phyloP scores from a whole-genome alignment of 2,888 invertebrate genomes.

The Leucophenga montana region DNA sequence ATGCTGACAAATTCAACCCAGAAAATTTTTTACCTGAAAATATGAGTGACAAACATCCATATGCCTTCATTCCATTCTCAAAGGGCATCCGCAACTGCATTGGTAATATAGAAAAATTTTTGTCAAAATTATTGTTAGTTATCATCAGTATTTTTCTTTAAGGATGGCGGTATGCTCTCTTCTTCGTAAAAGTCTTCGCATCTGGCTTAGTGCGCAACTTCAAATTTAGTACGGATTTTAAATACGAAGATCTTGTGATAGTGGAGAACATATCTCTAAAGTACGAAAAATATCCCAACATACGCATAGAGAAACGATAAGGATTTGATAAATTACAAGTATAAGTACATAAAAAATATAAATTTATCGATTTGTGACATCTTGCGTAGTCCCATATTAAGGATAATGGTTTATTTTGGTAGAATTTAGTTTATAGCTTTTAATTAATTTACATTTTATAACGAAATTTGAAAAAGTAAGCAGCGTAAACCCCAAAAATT shows the following conservation, averaged over 20 bases:
- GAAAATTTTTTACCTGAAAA: constrained; percentile 53
- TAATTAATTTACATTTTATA: too few relatives aligned
- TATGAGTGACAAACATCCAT: constrained; percentile 46
- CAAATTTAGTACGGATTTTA: constrained; percentile 16
- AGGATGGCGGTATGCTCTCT: constrained; percentile 53
- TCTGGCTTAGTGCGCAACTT: constrained; percentile 42
- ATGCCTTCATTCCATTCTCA: constrained; percentile 58
- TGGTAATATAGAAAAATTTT: constrained; percentile 40
- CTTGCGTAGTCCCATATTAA: too few relatives aligned
- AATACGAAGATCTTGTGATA: background rate
- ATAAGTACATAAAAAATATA: too few relatives aligned
- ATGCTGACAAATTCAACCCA: constrained; percentile 51
- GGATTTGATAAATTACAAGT: too few relatives aligned
- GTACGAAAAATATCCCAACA: constrained; percentile 1
- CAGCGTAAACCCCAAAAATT: too few relatives aligned
- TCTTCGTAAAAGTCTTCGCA: constrained; percentile 43
- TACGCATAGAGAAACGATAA: constrained; percentile 6
- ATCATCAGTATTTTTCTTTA: constrained; percentile 1
- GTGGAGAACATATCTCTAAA: background rate
- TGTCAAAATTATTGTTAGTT: background rate
- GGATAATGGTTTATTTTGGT: too few relatives aligned
- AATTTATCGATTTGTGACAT: too few relatives aligned
- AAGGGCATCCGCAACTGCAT: constrained; percentile 58
- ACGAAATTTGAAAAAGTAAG: too few relatives aligned
- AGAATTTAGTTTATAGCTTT: too few relatives aligned